Conservation (phyloP, 2,888 invertebrate genomes). For the Biston betularia region DNA sequence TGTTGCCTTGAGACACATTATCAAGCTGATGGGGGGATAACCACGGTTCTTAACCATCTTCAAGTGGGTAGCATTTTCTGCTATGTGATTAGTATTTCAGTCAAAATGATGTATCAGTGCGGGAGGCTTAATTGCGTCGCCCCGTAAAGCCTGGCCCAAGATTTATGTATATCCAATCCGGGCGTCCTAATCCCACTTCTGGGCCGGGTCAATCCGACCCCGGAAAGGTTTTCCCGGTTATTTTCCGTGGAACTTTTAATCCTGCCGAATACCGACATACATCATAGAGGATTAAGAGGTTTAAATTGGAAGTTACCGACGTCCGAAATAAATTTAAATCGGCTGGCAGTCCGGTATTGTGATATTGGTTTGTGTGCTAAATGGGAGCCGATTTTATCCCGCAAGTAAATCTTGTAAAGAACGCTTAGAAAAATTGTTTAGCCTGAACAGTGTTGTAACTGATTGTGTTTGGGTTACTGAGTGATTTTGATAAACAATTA, state of each 20-base stretch:
- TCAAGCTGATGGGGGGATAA: background rate
- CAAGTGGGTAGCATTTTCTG: slow-evolving; percentile 21
- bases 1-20: background rate
- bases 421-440: slow-evolving; percentile 61
- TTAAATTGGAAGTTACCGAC: slow-evolving; percentile 87
- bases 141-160: slow-evolving; percentile 78
- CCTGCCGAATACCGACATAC: slow-evolving; percentile 86
- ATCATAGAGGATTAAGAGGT: slow-evolving; percentile 87
- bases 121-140: slow-evolving; percentile 82
- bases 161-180: slow-evolving; percentile 86
- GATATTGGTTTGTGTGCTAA: slow-evolving; percentile 83
- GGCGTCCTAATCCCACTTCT: slow-evolving; percentile 82
- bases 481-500: slow-evolving; percentile 16
- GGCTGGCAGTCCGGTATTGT: slow-evolving; percentile 84
- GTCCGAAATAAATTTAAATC: slow-evolving; percentile 87
- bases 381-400: slow-evolving; percentile 81
- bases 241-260: slow-evolving; percentile 87
- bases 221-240: slow-evolving; percentile 86
- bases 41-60: background rate
- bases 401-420: slow-evolving; percentile 74
- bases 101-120: slow-evolving; percentile 82
- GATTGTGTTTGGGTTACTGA: slow-evolving; percentile 27
- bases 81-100: slow-evolving; percentile 73
- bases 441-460: slow-evolving; percentile 43
- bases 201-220: slow-evolving; percentile 84